phyloP scores from a whole-genome alignment of 2,797 vertebrate genomes.

The Hoplostethus mediterraneus region DNA sequence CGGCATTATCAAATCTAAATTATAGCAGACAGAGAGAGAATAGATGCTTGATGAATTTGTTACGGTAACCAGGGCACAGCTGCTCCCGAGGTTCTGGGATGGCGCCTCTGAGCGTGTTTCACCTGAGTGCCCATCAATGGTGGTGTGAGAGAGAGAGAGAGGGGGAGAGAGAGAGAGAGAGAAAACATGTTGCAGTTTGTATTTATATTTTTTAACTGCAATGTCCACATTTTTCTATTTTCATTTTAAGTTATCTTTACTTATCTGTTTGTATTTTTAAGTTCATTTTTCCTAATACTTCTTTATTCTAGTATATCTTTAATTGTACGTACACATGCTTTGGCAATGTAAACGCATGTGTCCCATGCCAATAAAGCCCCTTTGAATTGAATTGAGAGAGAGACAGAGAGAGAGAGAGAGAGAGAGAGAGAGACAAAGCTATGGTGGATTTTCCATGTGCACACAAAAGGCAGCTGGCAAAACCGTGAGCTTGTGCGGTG shows the following conservation, averaged over 20 bases:
- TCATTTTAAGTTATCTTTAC: too few species aligned
- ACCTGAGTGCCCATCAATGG: conserved; percentile 7
- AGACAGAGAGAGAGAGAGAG: conserved; percentile 1
- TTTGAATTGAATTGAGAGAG: background rate
- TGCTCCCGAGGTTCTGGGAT: conserved; percentile 27
- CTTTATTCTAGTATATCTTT: too few species aligned
- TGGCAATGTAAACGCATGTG: too few species aligned
- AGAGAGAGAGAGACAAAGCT: conserved; percentile 2
- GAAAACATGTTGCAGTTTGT: background rate
- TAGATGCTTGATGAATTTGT: conserved; percentile 43
- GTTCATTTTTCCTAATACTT: too few species aligned
- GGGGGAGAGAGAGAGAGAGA: background rate
- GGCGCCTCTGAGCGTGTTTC: background rate
- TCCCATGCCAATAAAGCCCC: too few species aligned
- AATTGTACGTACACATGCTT: too few species aligned
- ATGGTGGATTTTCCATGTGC: background rate
- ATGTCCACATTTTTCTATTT: too few species aligned
- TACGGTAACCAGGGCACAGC: conserved; percentile 59
- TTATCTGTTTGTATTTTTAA: too few species aligned
- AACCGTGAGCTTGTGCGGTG: background rate
- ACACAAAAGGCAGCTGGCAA: background rate
- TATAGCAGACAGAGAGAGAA: conserved; percentile 30
- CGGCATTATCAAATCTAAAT: conserved; percentile 62
- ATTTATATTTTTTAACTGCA: too few species aligned
- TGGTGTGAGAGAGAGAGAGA: background rate